phyloP scores from a whole-genome alignment of 2,113 vertebrate genomes.

The Crypturellus undulatus region DNA sequence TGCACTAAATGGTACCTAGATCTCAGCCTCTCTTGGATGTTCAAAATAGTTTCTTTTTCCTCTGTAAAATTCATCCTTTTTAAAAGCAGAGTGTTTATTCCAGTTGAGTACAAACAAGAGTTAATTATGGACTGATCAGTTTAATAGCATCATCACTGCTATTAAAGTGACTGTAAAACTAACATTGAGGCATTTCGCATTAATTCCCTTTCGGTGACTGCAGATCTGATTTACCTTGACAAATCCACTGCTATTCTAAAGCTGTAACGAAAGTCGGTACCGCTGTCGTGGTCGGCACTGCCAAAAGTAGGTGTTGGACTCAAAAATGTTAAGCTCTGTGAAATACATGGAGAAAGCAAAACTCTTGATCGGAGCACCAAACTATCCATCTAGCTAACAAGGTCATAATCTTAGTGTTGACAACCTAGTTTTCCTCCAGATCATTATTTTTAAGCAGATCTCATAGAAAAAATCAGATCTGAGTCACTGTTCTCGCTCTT shows the following conservation, averaged over 20 bases:
- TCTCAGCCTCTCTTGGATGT: background rate
- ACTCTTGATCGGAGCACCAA: background rate
- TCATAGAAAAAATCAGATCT: background rate
- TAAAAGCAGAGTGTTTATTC: slow-evolving; percentile 2
- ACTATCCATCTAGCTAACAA: background rate
- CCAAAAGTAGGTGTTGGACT: background rate
- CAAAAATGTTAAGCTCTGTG: background rate
- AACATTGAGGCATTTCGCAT: slow-evolving; percentile 10
- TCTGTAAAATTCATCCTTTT: background rate
- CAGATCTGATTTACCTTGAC: background rate
- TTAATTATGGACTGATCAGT: background rate
- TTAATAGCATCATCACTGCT: background rate
- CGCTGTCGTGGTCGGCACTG: background rate
- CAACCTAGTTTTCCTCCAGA: background rate
- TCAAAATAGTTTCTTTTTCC: background rate
- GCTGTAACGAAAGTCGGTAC: background rate
- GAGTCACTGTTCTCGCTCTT: background rate
- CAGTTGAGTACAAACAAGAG: background rate
- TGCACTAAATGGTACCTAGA: background rate
- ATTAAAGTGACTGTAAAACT: background rate
- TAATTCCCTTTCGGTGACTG: background rate
- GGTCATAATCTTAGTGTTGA: background rate
- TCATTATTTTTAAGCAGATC: background rate
- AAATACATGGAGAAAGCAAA: background rate
- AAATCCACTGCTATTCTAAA: background rate